Percentiles rank a stretch among this genome's conserved stretches.
Evolutionary conservation across 1,140 invertebrate species (phyloP).

Genomic region (Dufourea novaeangliae): DNA sequence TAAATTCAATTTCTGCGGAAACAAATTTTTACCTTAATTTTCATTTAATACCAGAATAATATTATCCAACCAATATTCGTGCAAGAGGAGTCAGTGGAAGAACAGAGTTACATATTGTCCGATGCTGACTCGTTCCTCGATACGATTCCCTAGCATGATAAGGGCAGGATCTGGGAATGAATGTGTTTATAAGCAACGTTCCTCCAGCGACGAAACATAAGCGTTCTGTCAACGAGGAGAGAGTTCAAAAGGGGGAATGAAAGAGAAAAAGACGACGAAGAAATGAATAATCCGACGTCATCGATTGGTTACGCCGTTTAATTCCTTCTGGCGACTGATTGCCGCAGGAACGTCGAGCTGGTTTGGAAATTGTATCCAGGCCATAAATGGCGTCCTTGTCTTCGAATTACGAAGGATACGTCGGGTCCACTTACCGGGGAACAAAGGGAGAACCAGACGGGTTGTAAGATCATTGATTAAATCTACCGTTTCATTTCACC

Average conservation of each 20-base stretch:
- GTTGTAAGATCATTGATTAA: constrained; percentile 43
- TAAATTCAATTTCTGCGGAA: too few relatives aligned
- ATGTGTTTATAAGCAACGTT: neutral
- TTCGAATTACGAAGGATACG: constrained; percentile 20
- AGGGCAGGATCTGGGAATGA: neutral
- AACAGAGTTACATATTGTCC: neutral
- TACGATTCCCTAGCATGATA: constrained; percentile 9
- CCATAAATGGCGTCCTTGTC: constrained; percentile 35
- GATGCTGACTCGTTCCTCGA: neutral
- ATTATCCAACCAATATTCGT: neutral
- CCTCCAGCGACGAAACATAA: neutral
- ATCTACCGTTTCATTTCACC: constrained; percentile 42
- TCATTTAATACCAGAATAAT: too few relatives aligned
- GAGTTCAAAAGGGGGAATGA: too few relatives aligned
- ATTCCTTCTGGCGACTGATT: constrained; percentile 14
- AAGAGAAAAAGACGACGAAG: neutral
- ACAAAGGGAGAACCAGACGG: constrained; percentile 9
- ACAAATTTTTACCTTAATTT: too few relatives aligned
- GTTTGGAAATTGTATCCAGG: constrained; percentile 22
- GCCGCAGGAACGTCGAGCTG: constrained; percentile 14
- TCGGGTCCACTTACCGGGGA: neutral
- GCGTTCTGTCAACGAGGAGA: neutral
- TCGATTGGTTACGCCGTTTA: constrained; percentile 12
- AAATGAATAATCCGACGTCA: neutral
- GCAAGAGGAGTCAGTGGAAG: neutral